Base-by-base conservation (phyloP, 2,888 invertebrate species). In the Gymnoscelis rufifasciata region DNA sequence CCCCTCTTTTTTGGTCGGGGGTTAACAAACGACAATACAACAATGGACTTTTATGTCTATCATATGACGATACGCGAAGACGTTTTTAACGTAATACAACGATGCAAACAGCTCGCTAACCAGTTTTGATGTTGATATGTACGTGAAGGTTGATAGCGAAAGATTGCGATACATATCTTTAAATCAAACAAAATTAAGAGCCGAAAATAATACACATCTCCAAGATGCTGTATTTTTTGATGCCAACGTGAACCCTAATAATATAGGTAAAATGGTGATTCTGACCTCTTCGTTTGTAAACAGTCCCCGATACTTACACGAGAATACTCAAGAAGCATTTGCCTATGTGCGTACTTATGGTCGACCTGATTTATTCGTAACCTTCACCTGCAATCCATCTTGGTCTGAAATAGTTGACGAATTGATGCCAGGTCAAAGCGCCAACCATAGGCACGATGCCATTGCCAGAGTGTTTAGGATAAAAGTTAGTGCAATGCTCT, bases 31-130 rank as follows among this genome's bases (percentile, higher is more conserved):
- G 43, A 40, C 39, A 46, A 5, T 46, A n/a, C 59, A 48, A 29
- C 60, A 37, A 58, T 61, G 59, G 60, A 60, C 33, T 52, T 24
- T 15, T 52, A 48, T 47, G 40, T 59, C 51, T 59, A 64, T 47
- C 40, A 59, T 13, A 42, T 63, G 6, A 60, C 59, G 60, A 43
- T 63, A 39, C 49, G 54, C 7, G 29, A 39, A n/a, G n/a, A n/a
- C n/a, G n/a, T n/a, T n/a, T n/a, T n/a, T n/a, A n/a, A n/a, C n/a
- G n/a, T n/a, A n/a, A n/a, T n/a, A n/a, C n/a, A n/a, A n/a, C n/a
- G n/a, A n/a, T n/a, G n/a, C n/a, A n/a, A n/a, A n/a, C n/a, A n/a
- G n/a, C n/a, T n/a, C n/a, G n/a, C n/a, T n/a, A 41, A 24, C 28
- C 41, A 56, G n/a, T 56, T 38, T 46, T 35, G n/a, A 12, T 2